phyloP scores from a whole-genome alignment of 2,888 invertebrate species.

The Chorisops tibialis region DNA sequence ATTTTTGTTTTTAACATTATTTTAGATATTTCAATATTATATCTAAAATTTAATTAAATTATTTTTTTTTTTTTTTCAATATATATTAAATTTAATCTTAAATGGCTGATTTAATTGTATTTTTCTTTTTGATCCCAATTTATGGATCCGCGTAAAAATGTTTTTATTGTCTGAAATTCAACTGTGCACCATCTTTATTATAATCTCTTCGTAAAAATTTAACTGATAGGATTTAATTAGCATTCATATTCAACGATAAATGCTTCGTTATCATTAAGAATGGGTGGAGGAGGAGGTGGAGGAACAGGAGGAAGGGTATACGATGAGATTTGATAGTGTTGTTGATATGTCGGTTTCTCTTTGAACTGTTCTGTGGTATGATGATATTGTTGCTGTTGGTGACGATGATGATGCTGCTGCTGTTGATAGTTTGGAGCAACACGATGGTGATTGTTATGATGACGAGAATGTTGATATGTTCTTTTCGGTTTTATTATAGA shows the following conservation, averaged over 20 bases:
- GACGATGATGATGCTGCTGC: constrained; percentile 7
- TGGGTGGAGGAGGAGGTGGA: constrained; percentile 12
- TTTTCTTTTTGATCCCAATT: too few relatives aligned
- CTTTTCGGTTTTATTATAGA: constrained; percentile 8
- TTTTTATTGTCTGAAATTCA: too few relatives aligned
- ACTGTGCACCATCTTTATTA: too few relatives aligned
- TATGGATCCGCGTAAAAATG: too few relatives aligned
- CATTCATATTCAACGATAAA: constrained; percentile 50
- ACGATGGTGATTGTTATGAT: constrained; percentile 13
- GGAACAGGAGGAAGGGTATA: constrained; percentile 11
- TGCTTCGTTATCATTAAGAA: constrained; percentile 36
- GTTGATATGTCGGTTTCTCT: constrained; percentile 13
- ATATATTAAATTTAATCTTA: too few relatives aligned
- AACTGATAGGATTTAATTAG: constrained; percentile 40
- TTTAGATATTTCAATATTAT: too few relatives aligned
- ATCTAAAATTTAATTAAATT: too few relatives aligned
- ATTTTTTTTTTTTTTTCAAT: too few relatives aligned
- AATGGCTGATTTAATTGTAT: too few relatives aligned
- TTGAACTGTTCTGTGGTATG: constrained; percentile 14
- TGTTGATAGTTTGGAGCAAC: not conserved
- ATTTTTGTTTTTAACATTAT: too few relatives aligned
- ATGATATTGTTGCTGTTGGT: not conserved
- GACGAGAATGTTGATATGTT: constrained; percentile 13
- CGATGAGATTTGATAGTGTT: constrained; percentile 20
- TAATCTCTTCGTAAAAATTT: too few relatives aligned